A percentile compares a stretch with the other conserved stretches of the same genome.
Conservation (phyloP, 2,113 vertebrate species). For the Mohoua ochrocephala region DNA sequence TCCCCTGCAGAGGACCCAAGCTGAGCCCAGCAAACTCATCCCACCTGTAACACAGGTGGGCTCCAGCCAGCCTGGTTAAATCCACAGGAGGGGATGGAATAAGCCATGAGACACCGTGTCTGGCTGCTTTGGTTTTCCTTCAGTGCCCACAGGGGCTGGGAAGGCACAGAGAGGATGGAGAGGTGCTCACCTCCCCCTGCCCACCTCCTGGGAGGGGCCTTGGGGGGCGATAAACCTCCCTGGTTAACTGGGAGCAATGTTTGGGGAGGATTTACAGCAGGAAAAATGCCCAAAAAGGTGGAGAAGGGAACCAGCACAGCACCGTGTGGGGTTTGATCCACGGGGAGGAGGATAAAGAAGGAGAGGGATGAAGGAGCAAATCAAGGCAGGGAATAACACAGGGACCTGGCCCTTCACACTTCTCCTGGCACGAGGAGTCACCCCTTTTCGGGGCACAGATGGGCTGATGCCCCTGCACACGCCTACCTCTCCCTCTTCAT, state of each 20-base stretch:
- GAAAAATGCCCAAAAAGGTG: background rate
- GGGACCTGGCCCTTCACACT: accelerated
- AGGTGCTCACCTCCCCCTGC: background rate
- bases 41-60: background rate
- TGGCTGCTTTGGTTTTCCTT: background rate
- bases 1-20: accelerated
- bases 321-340: background rate
- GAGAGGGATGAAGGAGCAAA: background rate
- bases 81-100: background rate
- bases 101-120: accelerated
- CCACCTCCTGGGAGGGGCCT: background rate
- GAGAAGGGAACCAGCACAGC: accelerated
- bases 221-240: background rate
- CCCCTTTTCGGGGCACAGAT: accelerated
- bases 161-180: background rate
- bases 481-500: accelerated
- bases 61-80: background rate
- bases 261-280: background rate
- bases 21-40: background rate
- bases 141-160: accelerated
- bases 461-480: background rate
- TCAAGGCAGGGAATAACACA: background rate
- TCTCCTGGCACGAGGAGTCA: background rate
- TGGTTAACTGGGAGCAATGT: background rate
- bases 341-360: background rate